Evolutionary conservation across 1,140 invertebrate species (phyloP), one percentile per base, ranked within the genome.

Genomic region (Magallana ariakensis): DNA sequence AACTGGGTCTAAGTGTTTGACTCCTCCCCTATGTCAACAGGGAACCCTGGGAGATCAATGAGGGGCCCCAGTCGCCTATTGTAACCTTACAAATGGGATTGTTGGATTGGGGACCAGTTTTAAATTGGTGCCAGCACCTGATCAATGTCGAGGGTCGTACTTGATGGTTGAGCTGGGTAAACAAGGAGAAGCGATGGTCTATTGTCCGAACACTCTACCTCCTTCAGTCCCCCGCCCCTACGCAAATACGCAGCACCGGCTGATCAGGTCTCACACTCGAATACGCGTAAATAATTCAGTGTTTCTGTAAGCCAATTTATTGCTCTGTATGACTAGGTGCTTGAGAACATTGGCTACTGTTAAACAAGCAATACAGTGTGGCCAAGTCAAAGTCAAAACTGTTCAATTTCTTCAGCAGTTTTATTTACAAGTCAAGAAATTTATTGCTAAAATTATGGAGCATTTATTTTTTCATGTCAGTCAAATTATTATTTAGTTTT

Each of bases 241-340:
- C 3, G 26, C 33, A 75, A 75, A 75, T 26, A 75, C 22, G 22
- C 19, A 46, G 33, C 33, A 75, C 66, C 66, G 66, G 66, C 19
- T 75, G 66, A 75, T 75, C 66, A 4, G 9, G 22, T 75, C 66
- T 75, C 66, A 75, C 66, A 75, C 66, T 75, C 22, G 10, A 46
- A 33, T 16, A 75, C 33, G 15, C 22, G 33, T 75, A 75, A 75
- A 75, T 75, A 19, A 75, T 75, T 10, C 66, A 8, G 26, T 75
- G 66, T 75, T 75, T 75, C 66, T 26, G 26, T 75, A 75, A 26
- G 22, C 66, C 66, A 75, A 75, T 75, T 75, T 75, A 75, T 26
- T 10, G 66, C 6, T 15, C 4, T 26, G n/a, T n/a, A 33, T 5
- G 66, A 75, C 66, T 62, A 33, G 33, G 8, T 26, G 33, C 22